These are phyloP conservation scores for Xiphydria camelus DNA, from an alignment of 2,888 invertebrate species.

Conservation along the genomic window DNA sequence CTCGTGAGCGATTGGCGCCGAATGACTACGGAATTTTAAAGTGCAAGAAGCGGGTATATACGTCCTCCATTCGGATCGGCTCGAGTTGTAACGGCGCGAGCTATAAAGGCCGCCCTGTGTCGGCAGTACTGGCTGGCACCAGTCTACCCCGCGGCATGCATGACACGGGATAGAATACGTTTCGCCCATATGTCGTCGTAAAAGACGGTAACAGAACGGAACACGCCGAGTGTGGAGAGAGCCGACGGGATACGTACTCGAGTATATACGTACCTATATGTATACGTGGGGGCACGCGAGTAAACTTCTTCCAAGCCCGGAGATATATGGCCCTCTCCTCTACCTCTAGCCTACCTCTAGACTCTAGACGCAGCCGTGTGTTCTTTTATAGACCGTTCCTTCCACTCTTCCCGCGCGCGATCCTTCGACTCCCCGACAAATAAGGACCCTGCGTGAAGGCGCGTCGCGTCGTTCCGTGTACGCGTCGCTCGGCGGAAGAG, in stretches of 20 bases:
- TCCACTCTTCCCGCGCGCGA: slow-evolving; percentile 6
- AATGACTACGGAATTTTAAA: too few species aligned
- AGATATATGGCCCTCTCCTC: slow-evolving; percentile 4
- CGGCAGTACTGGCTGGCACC: slow-evolving; percentile 11
- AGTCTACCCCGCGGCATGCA: slow-evolving; percentile 1
- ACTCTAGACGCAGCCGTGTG: background rate
- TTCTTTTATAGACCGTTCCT: slow-evolving; percentile 15
- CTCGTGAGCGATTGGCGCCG: too few species aligned
- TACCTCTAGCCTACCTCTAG: too few species aligned
- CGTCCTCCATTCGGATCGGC: slow-evolving; percentile 6
- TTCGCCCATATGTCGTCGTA: slow-evolving; percentile 10
- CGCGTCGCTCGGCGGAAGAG: background rate
- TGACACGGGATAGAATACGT: slow-evolving; percentile 4
- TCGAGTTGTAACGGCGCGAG: slow-evolving; percentile 8
- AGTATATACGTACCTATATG: background rate
- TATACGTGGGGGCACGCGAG: background rate
- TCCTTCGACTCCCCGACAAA: slow-evolving; percentile 5
- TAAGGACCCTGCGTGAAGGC: background rate
- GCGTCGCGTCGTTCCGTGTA: background rate
- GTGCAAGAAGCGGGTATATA: background rate
- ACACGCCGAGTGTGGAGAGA: too few species aligned
- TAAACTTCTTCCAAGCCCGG: slow-evolving; percentile 14
- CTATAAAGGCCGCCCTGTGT: slow-evolving; percentile 18
- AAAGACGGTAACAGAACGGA: slow-evolving; percentile 7
- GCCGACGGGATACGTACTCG: background rate